phyloP scores from a whole-genome alignment of 2,113 vertebrate species.

The Hemicordylus capensis region DNA sequence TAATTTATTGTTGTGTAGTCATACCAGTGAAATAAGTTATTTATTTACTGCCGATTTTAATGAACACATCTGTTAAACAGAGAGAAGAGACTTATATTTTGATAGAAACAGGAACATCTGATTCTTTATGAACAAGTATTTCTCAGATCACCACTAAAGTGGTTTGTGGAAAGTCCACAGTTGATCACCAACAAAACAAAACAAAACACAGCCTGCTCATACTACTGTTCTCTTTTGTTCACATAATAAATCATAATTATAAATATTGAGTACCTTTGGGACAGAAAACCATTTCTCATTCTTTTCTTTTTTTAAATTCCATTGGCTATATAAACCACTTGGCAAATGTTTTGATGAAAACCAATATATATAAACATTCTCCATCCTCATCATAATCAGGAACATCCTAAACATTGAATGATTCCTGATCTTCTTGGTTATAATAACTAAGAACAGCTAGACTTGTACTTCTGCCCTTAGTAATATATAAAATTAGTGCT shows the following conservation, averaged over 20 bases:
- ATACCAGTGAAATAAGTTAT: not conserved
- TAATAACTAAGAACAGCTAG: not conserved
- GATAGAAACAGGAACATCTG: not conserved
- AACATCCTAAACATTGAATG: not conserved
- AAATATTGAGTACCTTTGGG: too few species aligned
- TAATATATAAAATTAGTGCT: conserved; percentile 16
- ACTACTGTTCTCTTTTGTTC: not conserved
- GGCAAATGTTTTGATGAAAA: too few species aligned
- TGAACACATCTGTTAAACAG: not conserved
- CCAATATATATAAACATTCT: too few species aligned
- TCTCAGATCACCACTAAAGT: not conserved
- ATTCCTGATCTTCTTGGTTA: not conserved
- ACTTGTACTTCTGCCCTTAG: not conserved
- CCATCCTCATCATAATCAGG: not conserved
- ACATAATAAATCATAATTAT: not conserved
- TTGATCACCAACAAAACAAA: not conserved
- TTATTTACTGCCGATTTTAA: not conserved
- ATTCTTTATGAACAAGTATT: not conserved
- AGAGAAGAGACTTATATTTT: not conserved
- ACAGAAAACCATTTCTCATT: too few species aligned
- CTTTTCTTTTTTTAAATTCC: too few species aligned
- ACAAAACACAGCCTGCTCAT: not conserved
- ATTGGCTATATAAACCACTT: too few species aligned
- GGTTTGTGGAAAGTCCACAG: not conserved
- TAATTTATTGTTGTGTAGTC: too few species aligned